Base-by-base conservation (phyloP, 2,113 vertebrate genomes). In the Cololabis saira region DNA sequence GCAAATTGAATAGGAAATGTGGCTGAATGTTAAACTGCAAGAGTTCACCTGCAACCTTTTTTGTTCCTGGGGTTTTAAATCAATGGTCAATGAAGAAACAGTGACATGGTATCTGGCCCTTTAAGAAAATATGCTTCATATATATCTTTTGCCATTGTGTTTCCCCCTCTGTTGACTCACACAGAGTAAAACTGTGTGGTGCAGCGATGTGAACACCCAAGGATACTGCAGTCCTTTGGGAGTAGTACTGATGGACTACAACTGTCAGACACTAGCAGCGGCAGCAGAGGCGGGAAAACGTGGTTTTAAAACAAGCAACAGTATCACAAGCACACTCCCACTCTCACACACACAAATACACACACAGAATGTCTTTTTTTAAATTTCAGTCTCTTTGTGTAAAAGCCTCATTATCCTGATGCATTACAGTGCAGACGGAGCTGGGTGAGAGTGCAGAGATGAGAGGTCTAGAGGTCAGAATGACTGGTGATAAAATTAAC, bases 331-430 rank as follows among this genome's bases (percentile, higher is more conserved):
- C 3, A 30, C 30, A 30, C 4, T 30, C 30, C 4, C 30, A 30
- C 30, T 4, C 30, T 4, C 3, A 30, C 30, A 30, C 30, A 4
- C 30, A 30, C 8, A 8, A 30, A 8, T 3, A 8, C 30, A 4
- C 8, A 3, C 8, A n/a, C 30, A 17, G 66, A 40, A 67, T 57
- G 24, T 22, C 22, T 52, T 11, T 41, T 61, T 83, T 70, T 73
- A 61, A 67, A 67, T 74, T 65, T 57, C 27, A 5, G 43, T 52
- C 3, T 40, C 57, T 58, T 43, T 68, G 73, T 57, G 15, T 11
- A 0, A 16, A 42, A 50, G 22, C 27, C 59, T 81, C 64, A 52
- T 81, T 86, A 81, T 75, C 75, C 61, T 67, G 55, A 67, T 45
- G 19, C 48, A 47, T 18, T 57, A 37, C 45, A 40, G 14, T 16